Base-by-base conservation (phyloP, 2,888 invertebrate genomes). In the Brachynemurus nebulosus region DNA sequence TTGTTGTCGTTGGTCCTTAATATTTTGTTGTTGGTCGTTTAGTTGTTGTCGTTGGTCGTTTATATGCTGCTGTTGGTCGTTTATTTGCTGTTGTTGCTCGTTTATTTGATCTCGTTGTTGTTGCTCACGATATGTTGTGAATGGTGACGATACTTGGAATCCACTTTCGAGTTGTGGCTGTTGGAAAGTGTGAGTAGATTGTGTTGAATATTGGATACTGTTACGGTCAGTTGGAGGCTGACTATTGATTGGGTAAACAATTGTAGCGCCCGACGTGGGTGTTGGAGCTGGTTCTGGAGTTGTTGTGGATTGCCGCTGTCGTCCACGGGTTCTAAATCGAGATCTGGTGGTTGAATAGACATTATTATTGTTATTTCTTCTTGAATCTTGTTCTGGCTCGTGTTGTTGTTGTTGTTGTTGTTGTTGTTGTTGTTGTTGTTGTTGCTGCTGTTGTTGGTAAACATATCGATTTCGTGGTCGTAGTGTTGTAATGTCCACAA, bases 331-430 rank as follows among this genome's bases (percentile, higher is more conserved):
- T 20, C 37, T 18, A 20, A 37, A 37, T 4, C 37, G 37, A 6
- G 37, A 20, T 20, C 37, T 18, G 30, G 7, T 9, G 14, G n/a
- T 30, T 30, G 6, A 12, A 30, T 5, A n/a, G 30, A 30, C 30
- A n/a, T n/a, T n/a, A n/a, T n/a, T n/a, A n/a, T 27, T 27, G 12
- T 27, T 27, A 3, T n/a, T 27, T 27, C 12, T 27, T 2, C 12
- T 12, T 27, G 27, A n/a, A 2, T 11, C 11, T 27, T n/a, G 11
- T 27, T 27, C 27, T 27, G 11, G 27, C 19, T 4, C 17, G 19
- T n/a, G 34, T 34, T 48, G 37, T 39, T 35, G 67, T 66, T 12
- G 66, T 63, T 43, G 57, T 62, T 55, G 34, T 51, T 55, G 8
- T 19, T 35, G 47, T 18, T n/a, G 47, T 34, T 18, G 50, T 47